Evolutionary conservation across 64 coral and sea anemone genomes (phyloP).

Genomic region (Montipora efflorescens): DNA sequence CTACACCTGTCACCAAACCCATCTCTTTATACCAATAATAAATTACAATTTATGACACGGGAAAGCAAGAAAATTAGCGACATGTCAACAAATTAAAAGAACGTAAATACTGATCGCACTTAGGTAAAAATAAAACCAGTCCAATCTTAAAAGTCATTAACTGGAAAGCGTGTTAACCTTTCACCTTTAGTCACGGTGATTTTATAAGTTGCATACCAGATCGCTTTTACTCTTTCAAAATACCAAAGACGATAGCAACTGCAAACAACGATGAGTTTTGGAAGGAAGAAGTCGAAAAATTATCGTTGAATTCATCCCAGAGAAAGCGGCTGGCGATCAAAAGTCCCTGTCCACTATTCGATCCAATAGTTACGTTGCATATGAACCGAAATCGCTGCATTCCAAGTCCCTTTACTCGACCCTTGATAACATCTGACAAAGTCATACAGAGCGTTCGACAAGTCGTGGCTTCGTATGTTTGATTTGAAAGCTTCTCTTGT

Average conservation of each 20-base stretch:
- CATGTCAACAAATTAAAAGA: conserved; percentile 2
- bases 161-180: no score
- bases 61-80: not conserved
- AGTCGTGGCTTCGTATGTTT: conserved; percentile 17
- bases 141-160: not conserved
- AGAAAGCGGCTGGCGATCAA: conserved; percentile 68
- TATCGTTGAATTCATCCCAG: conserved; percentile 65
- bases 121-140: not conserved
- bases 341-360: conserved; percentile 57
- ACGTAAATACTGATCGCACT: no score
- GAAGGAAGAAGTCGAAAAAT: conserved; percentile 55
- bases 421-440: conserved; percentile 65
- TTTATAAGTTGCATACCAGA: not conserved
- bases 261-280: conserved; percentile 73
- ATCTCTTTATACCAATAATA: not conserved
- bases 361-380: conserved; percentile 68
- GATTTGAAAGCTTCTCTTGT: conserved; percentile 41
- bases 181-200: no score
- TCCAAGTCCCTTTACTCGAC: conserved; percentile 51
- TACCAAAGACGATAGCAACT: conserved; percentile 62
- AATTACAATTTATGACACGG: not conserved
- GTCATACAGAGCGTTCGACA: conserved; percentile 30
- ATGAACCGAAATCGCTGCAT: conserved; percentile 73
- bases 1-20: not conserved
- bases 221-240: conserved; percentile 51